These are phyloP conservation scores for Polypedilum pembai DNA, from an alignment of 1,140 invertebrate species.

Conservation along the genomic window DNA sequence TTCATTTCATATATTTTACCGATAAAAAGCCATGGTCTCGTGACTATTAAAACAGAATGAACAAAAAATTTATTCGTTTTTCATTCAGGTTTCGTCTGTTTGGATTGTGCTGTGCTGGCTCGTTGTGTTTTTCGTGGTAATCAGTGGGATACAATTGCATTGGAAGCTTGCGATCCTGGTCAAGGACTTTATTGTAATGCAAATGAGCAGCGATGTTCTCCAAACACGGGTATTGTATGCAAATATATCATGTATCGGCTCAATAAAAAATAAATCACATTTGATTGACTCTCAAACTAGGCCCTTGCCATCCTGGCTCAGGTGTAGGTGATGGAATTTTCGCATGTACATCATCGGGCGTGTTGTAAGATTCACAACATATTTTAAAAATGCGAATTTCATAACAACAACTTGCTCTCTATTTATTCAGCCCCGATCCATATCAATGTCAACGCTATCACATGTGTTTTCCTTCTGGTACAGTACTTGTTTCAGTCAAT, in stretches of 20 bases:
- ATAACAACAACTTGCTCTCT: not conserved
- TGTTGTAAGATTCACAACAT: not conserved
- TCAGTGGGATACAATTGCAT: slow-evolving; percentile 41
- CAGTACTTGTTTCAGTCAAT: slow-evolving; percentile 37
- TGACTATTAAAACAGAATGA: too few species aligned
- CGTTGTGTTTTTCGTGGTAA: slow-evolving; percentile 40
- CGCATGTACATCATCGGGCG: slow-evolving; percentile 38
- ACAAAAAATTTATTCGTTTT: not conserved
- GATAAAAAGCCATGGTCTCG: too few species aligned
- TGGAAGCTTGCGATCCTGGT: slow-evolving; percentile 39
- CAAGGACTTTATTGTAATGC: slow-evolving; percentile 42
- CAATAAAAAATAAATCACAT: too few species aligned
- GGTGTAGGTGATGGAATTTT: slow-evolving; percentile 39
- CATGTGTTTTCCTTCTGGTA: slow-evolving; percentile 41
- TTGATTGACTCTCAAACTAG: not conserved
- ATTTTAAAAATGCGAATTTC: not conserved
- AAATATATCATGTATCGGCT: too few species aligned
- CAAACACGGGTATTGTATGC: slow-evolving; percentile 35
- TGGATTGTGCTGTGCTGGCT: slow-evolving; percentile 40
- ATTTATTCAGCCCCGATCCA: slow-evolving; percentile 43
- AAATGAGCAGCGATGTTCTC: slow-evolving; percentile 36
- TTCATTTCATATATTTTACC: too few species aligned
- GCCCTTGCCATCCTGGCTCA: slow-evolving; percentile 39
- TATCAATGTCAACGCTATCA: slow-evolving; percentile 44
- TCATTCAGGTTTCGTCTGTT: slow-evolving; percentile 38